Evolutionary conservation across 2,797 vertebrate species (phyloP), one percentile per base, ranked within the genome.

Genomic region (Myiotriccus ornatus): DNA sequence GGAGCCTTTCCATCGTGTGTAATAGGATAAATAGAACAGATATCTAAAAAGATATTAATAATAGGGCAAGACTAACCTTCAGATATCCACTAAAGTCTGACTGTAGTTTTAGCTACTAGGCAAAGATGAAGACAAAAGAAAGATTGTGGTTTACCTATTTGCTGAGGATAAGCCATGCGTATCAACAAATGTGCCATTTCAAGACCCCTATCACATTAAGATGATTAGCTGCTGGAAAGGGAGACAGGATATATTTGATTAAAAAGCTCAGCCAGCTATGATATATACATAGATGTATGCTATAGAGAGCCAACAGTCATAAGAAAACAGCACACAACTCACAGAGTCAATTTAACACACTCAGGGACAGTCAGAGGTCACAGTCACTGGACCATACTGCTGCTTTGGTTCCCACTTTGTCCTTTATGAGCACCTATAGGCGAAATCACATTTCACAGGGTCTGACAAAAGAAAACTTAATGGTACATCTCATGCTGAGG

Each of bases 401-500:
- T 62, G 32, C 43, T 14, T 10, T 74, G 32, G 23, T 35, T 90
- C 53, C n/a, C 35, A 19, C 17, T 78, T 68, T 28, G 49, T 32
- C 10, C 37, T 71, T 75, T 43, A n/a, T 24, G 32, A 60, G 23
- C 34, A 68, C 9, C 34, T 64, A 1, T 10, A 55, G 57, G 15
- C 1, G 2, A 32, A 68, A 56, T 17, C 9, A 35, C 20, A 4
- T 15, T 19, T 28, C 59, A 32, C 2, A 24, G 11, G 5, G 13
- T 28, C 32, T 35, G 47, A 69, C 50, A 25, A 69, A 76, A 59
- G 46, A 24, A 76, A 75, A 22, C 2, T 10, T 19, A 62, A 28
- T 3, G 1, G 3, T 55, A 28, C 4, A 3, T 28, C 46, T 68
- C 9, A 12, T 1, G 1, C 6, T 0, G 3, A 71, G 44, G 30